phyloP scores from a whole-genome alignment of 2,113 vertebrate genomes.

The Austrofundulus limnaeus region DNA sequence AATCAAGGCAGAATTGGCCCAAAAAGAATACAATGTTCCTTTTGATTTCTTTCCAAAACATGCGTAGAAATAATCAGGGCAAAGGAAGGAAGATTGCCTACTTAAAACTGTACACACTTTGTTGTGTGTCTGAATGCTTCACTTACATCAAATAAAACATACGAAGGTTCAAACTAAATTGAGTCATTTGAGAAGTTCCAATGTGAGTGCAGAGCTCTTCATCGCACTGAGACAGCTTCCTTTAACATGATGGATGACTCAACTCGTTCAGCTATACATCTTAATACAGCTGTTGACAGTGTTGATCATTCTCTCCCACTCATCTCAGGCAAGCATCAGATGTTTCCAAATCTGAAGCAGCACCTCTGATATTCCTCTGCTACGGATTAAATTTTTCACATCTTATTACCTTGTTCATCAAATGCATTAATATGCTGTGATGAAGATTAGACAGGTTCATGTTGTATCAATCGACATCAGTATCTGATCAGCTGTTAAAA shows the following conservation, averaged over 20 bases:
- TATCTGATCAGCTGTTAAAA: background rate
- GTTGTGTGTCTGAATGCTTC: conserved; percentile 12
- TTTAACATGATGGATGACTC: conserved; percentile 41
- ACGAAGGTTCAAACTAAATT: conserved; percentile 18
- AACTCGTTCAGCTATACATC: conserved; percentile 32
- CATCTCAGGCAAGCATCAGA: conserved; percentile 14
- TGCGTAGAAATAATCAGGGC: background rate
- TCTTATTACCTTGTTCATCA: background rate
- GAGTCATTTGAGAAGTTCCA: conserved; percentile 21
- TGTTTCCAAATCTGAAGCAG: conserved; percentile 15
- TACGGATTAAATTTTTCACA: background rate
- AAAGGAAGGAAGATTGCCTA: conserved; percentile 25
- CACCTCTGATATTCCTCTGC: background rate
- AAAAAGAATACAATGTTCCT: background rate
- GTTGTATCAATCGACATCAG: background rate
- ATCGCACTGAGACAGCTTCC: conserved; percentile 23
- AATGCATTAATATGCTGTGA: background rate
- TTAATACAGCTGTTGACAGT: conserved; percentile 37
- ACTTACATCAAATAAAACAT: conserved; percentile 17
- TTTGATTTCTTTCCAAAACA: background rate
- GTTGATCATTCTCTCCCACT: conserved; percentile 34
- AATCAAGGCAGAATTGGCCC: background rate
- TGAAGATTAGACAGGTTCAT: background rate
- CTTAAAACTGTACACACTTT: conserved; percentile 5
- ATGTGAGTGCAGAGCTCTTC: conserved; percentile 15